Conservation (phyloP, 2,888 invertebrate genomes). For the Shargacucullia verbasci region DNA sequence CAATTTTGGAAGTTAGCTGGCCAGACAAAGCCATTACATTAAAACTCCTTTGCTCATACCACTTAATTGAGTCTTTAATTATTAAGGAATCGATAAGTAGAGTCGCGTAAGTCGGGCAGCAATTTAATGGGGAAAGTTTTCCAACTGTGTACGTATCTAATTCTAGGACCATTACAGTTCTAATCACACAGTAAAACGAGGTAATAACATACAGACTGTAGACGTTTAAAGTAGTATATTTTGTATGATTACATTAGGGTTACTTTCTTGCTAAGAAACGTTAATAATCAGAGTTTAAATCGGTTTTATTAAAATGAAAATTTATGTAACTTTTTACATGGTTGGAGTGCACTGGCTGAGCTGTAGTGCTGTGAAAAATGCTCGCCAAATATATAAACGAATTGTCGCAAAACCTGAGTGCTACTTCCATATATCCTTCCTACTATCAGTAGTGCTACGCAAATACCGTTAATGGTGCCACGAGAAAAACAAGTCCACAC, state of each 20-base stretch:
- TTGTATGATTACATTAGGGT: constrained; percentile 14
- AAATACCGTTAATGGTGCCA: no score
- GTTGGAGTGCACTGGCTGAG: constrained; percentile 1
- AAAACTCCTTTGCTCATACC: constrained; percentile 52
- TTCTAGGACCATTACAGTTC: constrained; percentile 50
- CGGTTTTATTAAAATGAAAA: not conserved
- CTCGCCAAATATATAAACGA: no score
- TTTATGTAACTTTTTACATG: not conserved
- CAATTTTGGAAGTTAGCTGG: constrained; percentile 44
- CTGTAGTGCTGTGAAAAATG: not conserved
- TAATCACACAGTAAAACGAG: constrained; percentile 44
- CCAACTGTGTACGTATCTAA: constrained; percentile 34
- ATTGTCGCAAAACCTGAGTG: constrained; percentile 2
- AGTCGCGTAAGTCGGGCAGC: constrained; percentile 43
- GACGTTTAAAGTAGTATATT: constrained; percentile 33
- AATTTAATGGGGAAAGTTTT: constrained; percentile 66
- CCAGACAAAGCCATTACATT: constrained; percentile 62
- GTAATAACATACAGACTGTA: constrained; percentile 45
- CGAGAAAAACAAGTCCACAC: no score
- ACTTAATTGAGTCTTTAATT: constrained; percentile 72
- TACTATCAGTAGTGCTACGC: no score
- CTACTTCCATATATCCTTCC: not conserved
- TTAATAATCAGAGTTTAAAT: not conserved
- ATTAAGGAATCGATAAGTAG: constrained; percentile 66
- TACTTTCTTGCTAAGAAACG: no score